A percentile compares a stretch with the other conserved stretches of the same genome.
Conservation (phyloP, 2,113 vertebrate species). For the Ornithorhynchus anatinus region DNA sequence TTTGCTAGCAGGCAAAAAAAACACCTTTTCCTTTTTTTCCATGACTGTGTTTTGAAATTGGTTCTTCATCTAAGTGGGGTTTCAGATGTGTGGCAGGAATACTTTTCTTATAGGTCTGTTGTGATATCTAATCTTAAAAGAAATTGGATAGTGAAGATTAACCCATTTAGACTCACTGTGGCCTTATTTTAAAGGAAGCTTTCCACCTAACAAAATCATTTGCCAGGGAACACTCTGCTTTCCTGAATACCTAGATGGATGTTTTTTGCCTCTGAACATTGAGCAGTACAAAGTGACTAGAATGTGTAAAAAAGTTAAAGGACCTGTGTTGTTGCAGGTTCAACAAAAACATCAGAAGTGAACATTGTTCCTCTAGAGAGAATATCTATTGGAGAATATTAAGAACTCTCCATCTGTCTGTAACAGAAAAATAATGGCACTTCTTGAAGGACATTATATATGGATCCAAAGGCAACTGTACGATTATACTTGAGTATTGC, state of each 20-base stretch:
- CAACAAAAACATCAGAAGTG: not conserved
- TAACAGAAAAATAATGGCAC: not conserved
- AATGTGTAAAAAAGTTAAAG: not conserved
- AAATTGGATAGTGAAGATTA: not conserved
- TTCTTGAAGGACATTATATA: not conserved
- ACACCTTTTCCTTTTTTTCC: accelerated
- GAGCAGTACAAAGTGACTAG: not conserved
- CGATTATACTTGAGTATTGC: not conserved
- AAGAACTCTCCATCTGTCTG: not conserved
- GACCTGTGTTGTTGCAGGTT: not conserved
- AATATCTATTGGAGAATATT: not conserved
- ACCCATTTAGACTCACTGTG: not conserved
- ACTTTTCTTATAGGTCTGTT: not conserved
- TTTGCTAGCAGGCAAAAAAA: too few species aligned
- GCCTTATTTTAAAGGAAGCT: not conserved
- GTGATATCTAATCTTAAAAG: not conserved
- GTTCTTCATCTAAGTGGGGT: not conserved
- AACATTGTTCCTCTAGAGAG: not conserved
- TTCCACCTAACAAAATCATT: not conserved
- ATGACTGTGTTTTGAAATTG: not conserved
- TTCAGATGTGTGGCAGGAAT: not conserved
- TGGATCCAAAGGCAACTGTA: not conserved
- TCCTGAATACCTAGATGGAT: not conserved
- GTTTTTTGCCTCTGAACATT: not conserved
- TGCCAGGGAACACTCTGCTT: not conserved